These are phyloP conservation scores for Eonycteris spelaea DNA, from an alignment of 2,113 vertebrate species.

Conservation along the genomic window DNA sequence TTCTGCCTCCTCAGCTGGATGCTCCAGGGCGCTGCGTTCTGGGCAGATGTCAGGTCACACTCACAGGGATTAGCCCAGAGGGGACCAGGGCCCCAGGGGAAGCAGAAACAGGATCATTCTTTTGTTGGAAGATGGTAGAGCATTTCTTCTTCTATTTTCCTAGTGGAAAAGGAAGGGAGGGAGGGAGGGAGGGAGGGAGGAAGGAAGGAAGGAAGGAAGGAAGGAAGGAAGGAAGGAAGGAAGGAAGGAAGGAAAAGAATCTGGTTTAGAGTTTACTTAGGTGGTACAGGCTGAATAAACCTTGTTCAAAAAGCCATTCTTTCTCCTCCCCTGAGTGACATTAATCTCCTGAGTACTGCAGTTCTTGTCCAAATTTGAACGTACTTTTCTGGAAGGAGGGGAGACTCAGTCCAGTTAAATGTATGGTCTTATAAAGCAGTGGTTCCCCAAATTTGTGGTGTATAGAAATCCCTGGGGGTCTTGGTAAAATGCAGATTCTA, in stretches of 20 bases:
- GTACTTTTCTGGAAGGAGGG: neutral
- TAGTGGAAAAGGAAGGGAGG: neutral
- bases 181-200: neutral
- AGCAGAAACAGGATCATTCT: neutral
- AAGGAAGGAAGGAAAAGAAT: neutral
- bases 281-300: neutral
- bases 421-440: neutral
- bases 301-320: neutral
- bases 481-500: neutral
- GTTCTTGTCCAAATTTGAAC: neutral
- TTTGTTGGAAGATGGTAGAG: neutral
- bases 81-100: neutral
- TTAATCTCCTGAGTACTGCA: neutral
- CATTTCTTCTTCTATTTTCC: neutral
- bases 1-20: neutral
- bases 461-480: neutral
- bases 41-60: neutral
- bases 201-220: neutral
- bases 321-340: neutral
- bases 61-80: neutral
- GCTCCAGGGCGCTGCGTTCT: neutral
- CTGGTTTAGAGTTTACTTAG: neutral
- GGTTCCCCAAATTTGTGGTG: neutral
- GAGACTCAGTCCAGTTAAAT: neutral
- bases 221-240: no score